These are phyloP conservation scores for Glomeris maerens DNA, from an alignment of 1,140 invertebrate species.

Conservation along the genomic window DNA sequence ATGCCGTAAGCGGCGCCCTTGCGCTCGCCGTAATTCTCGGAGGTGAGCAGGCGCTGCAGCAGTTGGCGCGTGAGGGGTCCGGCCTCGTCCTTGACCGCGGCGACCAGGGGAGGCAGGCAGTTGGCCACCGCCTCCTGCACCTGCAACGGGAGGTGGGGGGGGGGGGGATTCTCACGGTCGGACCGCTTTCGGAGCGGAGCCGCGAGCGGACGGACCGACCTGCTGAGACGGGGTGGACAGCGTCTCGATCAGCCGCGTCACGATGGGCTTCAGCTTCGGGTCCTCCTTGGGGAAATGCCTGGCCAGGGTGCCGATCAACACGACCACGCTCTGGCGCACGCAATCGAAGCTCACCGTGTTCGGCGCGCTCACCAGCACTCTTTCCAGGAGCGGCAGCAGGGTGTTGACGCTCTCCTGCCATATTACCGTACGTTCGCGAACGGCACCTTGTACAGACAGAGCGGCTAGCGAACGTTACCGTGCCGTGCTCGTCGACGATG, in stretches of 20 bases:
- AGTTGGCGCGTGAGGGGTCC: conserved; percentile 74
- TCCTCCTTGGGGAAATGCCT: conserved; percentile 85
- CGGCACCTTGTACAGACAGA: too few relatives aligned
- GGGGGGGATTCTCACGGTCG: too few relatives aligned
- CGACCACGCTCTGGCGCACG: conserved; percentile 86
- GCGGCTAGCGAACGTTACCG: conserved; percentile 41
- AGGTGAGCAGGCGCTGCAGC: conserved; percentile 72
- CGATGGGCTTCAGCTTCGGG: conserved; percentile 78
- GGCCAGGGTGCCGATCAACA: conserved; percentile 91
- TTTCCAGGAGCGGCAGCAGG: conserved; percentile 74
- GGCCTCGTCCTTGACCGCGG: conserved; percentile 78
- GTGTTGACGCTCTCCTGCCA: conserved; percentile 38
- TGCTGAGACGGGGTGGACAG: conserved; percentile 91
- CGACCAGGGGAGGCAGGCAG: conserved; percentile 84
- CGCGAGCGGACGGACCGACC: conserved; percentile 36
- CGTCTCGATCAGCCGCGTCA: conserved; percentile 74
- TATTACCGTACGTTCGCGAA: too few relatives aligned
- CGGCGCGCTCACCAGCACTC: conserved; percentile 76
- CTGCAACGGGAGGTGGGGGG: conserved; percentile 35
- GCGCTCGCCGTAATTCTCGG: conserved; percentile 92
- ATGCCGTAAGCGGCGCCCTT: conserved; percentile 46
- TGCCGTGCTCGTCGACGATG: conserved; percentile 81
- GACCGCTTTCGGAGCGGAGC: too few relatives aligned
- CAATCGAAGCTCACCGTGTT: conserved; percentile 81
- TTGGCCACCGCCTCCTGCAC: conserved; percentile 97